Conservation (phyloP, 1,140 invertebrate genomes). For the Drosophila malerkotliana region DNA sequence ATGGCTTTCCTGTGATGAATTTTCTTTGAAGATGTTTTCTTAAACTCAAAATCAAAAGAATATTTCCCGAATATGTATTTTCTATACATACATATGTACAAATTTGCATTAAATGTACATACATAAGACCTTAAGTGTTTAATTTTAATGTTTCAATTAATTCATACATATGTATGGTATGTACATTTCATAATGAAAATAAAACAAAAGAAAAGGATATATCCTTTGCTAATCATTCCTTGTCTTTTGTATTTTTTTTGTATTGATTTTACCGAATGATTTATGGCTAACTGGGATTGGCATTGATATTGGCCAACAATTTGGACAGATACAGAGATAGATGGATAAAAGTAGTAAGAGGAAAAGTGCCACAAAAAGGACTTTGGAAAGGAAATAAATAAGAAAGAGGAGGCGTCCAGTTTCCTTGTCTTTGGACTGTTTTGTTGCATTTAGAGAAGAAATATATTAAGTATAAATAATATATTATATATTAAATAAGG, state of each 20-base stretch:
- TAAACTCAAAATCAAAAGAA: too few species aligned
- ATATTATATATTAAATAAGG: background rate
- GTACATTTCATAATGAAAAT: background rate
- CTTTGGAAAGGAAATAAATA: background rate
- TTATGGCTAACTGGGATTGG: conserved; percentile 43
- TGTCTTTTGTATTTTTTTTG: conserved; percentile 13
- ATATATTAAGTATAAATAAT: background rate
- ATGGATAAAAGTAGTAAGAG: conserved; percentile 2
- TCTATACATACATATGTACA: too few species aligned
- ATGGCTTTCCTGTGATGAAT: background rate
- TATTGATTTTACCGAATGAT: conserved; percentile 24
- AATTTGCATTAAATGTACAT: too few species aligned
- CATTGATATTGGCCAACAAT: conserved; percentile 48
- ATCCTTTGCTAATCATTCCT: conserved; percentile 47
- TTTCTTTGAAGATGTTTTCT: background rate
- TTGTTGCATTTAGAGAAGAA: background rate
- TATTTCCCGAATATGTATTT: background rate
- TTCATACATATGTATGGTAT: too few species aligned
- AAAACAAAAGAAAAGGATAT: background rate
- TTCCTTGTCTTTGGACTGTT: conserved; percentile 17
- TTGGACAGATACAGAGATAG: conserved; percentile 25
- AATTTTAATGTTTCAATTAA: too few species aligned
- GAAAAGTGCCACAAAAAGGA: background rate
- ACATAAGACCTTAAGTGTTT: too few species aligned
- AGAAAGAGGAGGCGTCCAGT: background rate